Base-by-base conservation (phyloP, 2,113 vertebrate species). In the Machaerirhynchus nigripectus region DNA sequence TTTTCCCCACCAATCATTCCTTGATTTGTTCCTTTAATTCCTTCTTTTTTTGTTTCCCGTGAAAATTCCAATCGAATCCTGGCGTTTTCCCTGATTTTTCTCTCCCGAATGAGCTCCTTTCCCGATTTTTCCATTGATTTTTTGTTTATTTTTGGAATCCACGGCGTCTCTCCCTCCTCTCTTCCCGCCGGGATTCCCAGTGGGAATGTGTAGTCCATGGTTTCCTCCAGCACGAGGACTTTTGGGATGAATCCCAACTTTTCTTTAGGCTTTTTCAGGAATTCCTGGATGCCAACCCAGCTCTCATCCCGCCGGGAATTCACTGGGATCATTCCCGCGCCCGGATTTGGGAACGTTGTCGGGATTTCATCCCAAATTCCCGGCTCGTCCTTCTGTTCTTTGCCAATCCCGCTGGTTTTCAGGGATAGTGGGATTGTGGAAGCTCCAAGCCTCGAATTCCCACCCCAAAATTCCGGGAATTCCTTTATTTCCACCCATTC, bases 131-230 rank as follows among this genome's bases (percentile, higher is more conserved):
- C 57, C 57, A 11, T 60, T 44, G 42, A 44, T 18, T 44, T 44
- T 44, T 44, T 44, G n/a, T n/a, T n/a, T n/a, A n/a, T 42, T 18
- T 30, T 18, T 3, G 16, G 67, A 24, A 50, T 81, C 76, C 39
- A 1, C 5, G 15, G 52, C 55, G 7, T 30, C 70, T 39, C 35
- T 37, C 57, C 57, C 35, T 37, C 35, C 24, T 69, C 44, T 57
- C 69, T 64, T 60, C 53, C 30, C 0, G 1, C 56, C 30, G 47
- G 71, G 85, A 33, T 73, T 89, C 78, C 84, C 60, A 1, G 19
- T 35, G 76, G 89, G 65, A 30, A 49, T 44, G 8, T n/a, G 87
- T 93, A 89, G 89, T 97, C 94, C 94, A 84, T 79, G 87, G 24
- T 93, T 3, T 33, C 55, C 79, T 44, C 33, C 28, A 4, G 39